Evolutionary conservation across 2,888 invertebrate species (phyloP).

Genomic region (Lithophane ornitopus): DNA sequence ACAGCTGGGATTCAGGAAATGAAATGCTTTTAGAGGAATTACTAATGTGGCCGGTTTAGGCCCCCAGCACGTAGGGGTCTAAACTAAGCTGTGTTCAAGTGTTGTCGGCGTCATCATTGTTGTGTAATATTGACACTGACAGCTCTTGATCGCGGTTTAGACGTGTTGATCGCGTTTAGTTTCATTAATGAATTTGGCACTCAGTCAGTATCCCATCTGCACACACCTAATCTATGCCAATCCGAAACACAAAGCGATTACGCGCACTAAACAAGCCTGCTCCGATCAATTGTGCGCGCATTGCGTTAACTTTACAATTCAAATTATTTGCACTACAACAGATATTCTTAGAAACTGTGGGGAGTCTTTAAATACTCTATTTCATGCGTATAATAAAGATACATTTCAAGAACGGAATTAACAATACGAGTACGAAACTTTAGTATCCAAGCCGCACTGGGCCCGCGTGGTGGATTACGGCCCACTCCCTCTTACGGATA

Average conservation of each 20-base stretch:
- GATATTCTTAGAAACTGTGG: slow-evolving; percentile 54
- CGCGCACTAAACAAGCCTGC: slow-evolving; percentile 44
- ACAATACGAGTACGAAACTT: no score
- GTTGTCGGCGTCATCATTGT: no score
- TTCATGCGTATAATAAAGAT: slow-evolving; percentile 6
- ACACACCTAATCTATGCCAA: slow-evolving; percentile 36
- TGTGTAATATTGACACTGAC: no score
- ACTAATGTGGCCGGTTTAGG: no score
- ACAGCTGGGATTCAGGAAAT: no score
- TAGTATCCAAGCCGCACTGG: background rate
- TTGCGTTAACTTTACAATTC: slow-evolving; percentile 56
- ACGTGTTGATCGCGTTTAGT: no score
- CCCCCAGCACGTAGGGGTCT: no score
- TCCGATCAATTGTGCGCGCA: slow-evolving; percentile 77
- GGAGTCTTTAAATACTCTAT: slow-evolving; percentile 48
- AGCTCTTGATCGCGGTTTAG: no score
- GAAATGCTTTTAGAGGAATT: no score
- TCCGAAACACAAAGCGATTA: slow-evolving; percentile 56
- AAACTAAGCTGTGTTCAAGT: no score
- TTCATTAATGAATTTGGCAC: background rate
- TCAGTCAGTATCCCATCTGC: slow-evolving; percentile 22
- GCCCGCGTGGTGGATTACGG: background rate
- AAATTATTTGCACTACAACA: slow-evolving; percentile 51
- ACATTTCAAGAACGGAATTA: background rate
- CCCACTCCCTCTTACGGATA: background rate